phyloP scores from a whole-genome alignment of 2,113 vertebrate genomes.

The Corvus moneduloides region DNA sequence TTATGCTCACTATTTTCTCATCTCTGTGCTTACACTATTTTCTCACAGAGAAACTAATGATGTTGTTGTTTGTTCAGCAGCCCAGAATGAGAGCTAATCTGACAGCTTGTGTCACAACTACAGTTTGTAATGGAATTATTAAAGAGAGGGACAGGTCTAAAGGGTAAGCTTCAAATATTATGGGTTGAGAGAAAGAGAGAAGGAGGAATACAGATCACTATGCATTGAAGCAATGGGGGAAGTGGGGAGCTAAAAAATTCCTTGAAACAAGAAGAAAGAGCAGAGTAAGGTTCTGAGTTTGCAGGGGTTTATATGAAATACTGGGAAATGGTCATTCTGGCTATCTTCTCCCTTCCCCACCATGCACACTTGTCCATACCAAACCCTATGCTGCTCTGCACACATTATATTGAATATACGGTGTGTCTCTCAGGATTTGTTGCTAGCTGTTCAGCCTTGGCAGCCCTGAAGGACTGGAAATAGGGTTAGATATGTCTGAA shows the following conservation, averaged over 20 bases:
- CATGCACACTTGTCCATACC: background rate
- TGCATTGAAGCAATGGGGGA: background rate
- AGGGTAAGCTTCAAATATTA: background rate
- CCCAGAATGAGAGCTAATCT: constrained; percentile 29
- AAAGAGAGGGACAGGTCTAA: background rate
- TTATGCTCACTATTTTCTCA: background rate
- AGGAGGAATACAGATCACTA: background rate
- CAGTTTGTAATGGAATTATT: background rate
- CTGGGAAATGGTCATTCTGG: background rate
- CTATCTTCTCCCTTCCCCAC: background rate
- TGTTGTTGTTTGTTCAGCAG: constrained; percentile 26
- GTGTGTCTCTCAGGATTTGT: background rate
- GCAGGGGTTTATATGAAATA: background rate
- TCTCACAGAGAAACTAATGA: constrained; percentile 13
- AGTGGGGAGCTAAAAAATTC: background rate
- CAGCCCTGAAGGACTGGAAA: background rate
- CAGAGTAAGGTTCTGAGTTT: background rate
- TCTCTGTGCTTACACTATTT: background rate
- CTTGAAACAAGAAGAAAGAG: background rate
- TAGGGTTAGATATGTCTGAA: background rate
- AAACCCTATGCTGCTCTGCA: background rate
- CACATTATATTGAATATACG: too few species aligned
- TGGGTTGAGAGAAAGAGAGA: background rate
- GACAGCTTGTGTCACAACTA: constrained; percentile 9
- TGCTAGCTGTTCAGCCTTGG: background rate